A percentile compares a stretch with the other conserved stretches of the same genome.
Evolutionary conservation across 2,888 invertebrate species (phyloP).

Genomic region (Volucella inanis): DNA sequence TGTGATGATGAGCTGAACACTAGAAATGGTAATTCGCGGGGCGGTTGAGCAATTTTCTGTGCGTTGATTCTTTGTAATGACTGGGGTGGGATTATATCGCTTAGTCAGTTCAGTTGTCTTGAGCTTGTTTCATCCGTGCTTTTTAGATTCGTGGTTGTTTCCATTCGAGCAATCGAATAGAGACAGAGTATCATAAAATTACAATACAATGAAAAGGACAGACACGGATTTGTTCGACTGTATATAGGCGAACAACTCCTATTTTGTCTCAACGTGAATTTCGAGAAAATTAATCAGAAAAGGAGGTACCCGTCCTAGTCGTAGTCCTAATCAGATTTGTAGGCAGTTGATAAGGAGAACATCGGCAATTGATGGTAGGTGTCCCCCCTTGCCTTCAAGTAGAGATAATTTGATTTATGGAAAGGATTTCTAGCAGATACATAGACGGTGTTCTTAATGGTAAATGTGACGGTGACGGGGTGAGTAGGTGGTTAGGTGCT

Average conservation of each 20-base stretch:
- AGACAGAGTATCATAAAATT: neutral
- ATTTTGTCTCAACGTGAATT: constrained; percentile 17
- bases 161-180: neutral
- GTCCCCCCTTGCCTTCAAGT: constrained; percentile 30
- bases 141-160: constrained; percentile 3
- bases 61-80: constrained; percentile 20
- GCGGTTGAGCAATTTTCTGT: constrained; percentile 64
- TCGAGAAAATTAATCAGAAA: constrained; percentile 53
- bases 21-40: constrained; percentile 53
- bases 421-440: constrained; percentile 36
- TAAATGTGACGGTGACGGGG: too few species aligned
- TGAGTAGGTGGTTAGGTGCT: too few species aligned
- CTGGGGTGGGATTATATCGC: constrained; percentile 25
- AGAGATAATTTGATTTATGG: constrained; percentile 59
- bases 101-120: constrained; percentile 5
- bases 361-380: constrained; percentile 38
- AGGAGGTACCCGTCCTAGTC: constrained; percentile 28
- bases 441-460: neutral
- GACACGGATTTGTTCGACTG: neutral
- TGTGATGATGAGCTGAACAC: constrained; percentile 54
- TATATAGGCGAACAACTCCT: neutral
- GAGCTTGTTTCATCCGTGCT: neutral
- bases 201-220: constrained; percentile 6
- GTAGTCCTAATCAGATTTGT: neutral
- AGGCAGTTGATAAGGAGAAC: constrained; percentile 18